Percentiles rank a stretch among this genome's conserved stretches.
Conservation (phyloP, 2,113 vertebrate species). For the Nerophis ophidion region DNA sequence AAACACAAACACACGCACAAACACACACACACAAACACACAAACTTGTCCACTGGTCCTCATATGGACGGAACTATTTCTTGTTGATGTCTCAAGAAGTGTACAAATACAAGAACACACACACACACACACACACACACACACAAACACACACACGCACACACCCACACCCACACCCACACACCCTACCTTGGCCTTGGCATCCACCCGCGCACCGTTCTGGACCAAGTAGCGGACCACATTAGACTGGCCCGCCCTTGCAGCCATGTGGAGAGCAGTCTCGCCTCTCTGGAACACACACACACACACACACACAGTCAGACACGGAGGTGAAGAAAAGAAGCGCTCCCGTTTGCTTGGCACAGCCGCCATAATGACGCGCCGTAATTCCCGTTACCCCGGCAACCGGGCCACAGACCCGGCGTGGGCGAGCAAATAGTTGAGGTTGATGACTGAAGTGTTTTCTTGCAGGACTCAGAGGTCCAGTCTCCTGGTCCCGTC, state of each 20-base stretch:
- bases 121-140: neutral
- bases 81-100: no score
- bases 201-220: slow-evolving; percentile 89
- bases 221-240: slow-evolving; percentile 88
- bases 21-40: no score
- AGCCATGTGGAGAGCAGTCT: slow-evolving; percentile 96
- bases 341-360: slow-evolving; percentile 30
- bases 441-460: slow-evolving; percentile 41
- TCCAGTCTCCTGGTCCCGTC: no score
- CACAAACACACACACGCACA: neutral
- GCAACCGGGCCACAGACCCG: slow-evolving; percentile 62
- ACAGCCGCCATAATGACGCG: slow-evolving; percentile 49
- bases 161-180: neutral
- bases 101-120: neutral
- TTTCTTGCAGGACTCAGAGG: no score
- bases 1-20: no score
- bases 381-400: slow-evolving; percentile 53
- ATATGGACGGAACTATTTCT: no score
- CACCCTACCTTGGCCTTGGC: slow-evolving; percentile 87
- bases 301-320: slow-evolving; percentile 15
- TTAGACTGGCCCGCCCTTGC: slow-evolving; percentile 91
- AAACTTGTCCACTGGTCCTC: neutral
- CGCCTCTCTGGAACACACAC: slow-evolving; percentile 81
- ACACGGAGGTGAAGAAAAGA: slow-evolving; percentile 10
- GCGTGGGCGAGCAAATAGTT: slow-evolving; percentile 51